Percentiles rank a stretch among this genome's conserved stretches.
Conservation (phyloP, 2,113 vertebrate genomes). For the Chionomys nivalis region DNA sequence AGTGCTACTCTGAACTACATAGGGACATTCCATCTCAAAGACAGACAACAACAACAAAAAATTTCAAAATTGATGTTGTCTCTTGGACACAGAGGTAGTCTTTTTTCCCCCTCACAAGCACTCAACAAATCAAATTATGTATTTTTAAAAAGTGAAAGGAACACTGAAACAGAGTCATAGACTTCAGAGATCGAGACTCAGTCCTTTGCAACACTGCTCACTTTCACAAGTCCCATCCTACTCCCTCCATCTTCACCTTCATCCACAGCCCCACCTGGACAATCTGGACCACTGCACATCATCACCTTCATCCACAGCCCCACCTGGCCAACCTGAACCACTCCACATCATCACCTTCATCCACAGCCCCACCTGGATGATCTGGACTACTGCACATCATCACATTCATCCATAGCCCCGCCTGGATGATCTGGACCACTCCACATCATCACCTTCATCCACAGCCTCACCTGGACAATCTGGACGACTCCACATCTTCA, state of each 20-base stretch:
- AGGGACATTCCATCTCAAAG: not conserved
- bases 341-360: too few relatives aligned
- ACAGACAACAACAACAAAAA: not conserved
- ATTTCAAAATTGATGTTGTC: not conserved
- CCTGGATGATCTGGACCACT: not conserved
- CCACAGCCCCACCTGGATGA: rapidly evolving
- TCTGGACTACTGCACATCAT: too few relatives aligned
- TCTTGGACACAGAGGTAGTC: not conserved
- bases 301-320: not conserved
- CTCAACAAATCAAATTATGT: not conserved
- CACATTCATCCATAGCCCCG: not conserved
- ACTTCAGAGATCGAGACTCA: not conserved
- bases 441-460: too few relatives aligned
- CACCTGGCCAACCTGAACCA: not conserved
- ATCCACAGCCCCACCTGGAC: not conserved
- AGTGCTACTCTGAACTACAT: not conserved
- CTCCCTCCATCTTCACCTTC: not conserved
- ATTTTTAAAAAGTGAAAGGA: not conserved
- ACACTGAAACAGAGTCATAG: not conserved
- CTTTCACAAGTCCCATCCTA: not conserved
- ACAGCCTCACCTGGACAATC: too few relatives aligned
- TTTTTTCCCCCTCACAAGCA: not conserved
- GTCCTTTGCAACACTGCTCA: not conserved
- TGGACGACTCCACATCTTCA: not conserved
- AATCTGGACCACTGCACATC: not conserved